These are phyloP conservation scores for Penaeus vannamei DNA, from an alignment of 1,140 invertebrate genomes.

Conservation along the genomic window DNA sequence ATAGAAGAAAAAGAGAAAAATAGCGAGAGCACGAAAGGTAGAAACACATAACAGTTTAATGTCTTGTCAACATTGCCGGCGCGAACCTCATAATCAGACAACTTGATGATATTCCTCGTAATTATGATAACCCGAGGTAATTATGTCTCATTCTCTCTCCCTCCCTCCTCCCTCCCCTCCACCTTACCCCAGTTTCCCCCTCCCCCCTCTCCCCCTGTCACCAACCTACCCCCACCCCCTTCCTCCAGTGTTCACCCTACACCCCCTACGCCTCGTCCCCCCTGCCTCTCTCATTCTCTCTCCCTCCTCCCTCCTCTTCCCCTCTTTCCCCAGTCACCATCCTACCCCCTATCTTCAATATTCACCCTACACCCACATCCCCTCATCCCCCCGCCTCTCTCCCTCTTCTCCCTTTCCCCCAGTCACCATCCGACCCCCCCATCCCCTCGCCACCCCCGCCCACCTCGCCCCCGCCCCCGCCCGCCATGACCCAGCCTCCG, in stretches of 20 bases:
- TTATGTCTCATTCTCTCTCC: not conserved
- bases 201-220: not conserved
- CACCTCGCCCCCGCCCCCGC: too few relatives aligned
- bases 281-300: too few relatives aligned
- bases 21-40: too few relatives aligned
- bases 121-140: not conserved
- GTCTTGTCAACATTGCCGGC: not conserved
- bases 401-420: not conserved
- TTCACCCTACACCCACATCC: too few relatives aligned
- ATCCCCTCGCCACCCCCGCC: not conserved
- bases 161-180: not conserved
- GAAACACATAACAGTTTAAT: not conserved
- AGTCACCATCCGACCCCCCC: not conserved
- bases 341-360: too few relatives aligned
- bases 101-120: not conserved
- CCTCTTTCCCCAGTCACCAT: too few relatives aligned
- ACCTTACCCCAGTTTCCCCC: not conserved
- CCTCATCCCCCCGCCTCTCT: not conserved
- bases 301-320: too few relatives aligned
- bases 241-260: too few relatives aligned
- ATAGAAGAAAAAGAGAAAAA: too few relatives aligned
- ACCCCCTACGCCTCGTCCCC: too few relatives aligned
- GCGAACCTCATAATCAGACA: not conserved
- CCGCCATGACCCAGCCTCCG: too few relatives aligned
- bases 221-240: not conserved